A percentile compares a stretch with the other conserved stretches of the same genome.
Evolutionary conservation across 2,888 invertebrate genomes (phyloP).

Genomic region (Caenorhabditis japonica): DNA sequence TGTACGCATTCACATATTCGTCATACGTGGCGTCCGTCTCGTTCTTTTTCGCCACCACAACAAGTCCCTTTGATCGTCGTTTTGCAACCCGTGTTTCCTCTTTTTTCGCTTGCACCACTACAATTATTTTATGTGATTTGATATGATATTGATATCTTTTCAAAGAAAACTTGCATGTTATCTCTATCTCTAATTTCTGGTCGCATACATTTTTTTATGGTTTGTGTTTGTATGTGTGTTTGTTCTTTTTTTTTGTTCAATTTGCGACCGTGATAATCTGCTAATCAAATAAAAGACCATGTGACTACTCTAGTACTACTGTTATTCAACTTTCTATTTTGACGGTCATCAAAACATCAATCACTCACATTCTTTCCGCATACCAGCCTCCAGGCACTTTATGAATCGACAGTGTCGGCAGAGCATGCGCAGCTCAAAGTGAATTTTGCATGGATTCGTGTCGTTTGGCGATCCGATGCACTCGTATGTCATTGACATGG

Average conservation of each 20-base stretch:
- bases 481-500: slow-evolving; percentile 66
- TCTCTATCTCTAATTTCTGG: too few relatives aligned
- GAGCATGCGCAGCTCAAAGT: slow-evolving; percentile 62
- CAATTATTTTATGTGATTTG: too few relatives aligned
- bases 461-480: slow-evolving; percentile 53
- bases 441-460: slow-evolving; percentile 34
- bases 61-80: slow-evolving; percentile 38
- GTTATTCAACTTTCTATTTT: too few relatives aligned
- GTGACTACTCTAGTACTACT: too few relatives aligned
- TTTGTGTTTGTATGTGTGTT: too few relatives aligned
- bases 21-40: slow-evolving; percentile 29
- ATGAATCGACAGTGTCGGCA: slow-evolving; percentile 62
- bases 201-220: slow-evolving; percentile 12
- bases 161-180: too few relatives aligned
- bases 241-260: too few relatives aligned
- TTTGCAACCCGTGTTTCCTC: slow-evolving; percentile 45
- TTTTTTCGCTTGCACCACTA: slow-evolving; percentile 57
- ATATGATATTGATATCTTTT: too few relatives aligned
- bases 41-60: slow-evolving; percentile 22
- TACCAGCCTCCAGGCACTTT: slow-evolving; percentile 62
- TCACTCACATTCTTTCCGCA: slow-evolving; percentile 61
- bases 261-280: too few relatives aligned
- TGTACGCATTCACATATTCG: slow-evolving; percentile 43
- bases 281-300: too few relatives aligned
- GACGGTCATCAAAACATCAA: not conserved